These are phyloP conservation scores for Semicossyphus pulcher DNA, from an alignment of 2,113 vertebrate genomes.

Conservation along the genomic window DNA sequence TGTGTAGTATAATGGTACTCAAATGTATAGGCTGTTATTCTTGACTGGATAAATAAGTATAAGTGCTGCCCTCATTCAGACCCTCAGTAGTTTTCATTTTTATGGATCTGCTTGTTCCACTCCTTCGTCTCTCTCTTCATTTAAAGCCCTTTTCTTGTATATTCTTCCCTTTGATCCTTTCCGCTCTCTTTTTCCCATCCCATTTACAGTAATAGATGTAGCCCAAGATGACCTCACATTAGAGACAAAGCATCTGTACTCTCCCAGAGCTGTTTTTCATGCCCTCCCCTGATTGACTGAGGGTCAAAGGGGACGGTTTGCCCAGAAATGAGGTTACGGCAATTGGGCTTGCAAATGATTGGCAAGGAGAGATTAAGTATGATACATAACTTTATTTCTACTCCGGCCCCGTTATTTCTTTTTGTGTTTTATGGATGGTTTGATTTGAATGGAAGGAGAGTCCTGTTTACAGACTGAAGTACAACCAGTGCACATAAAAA, in stretches of 20 bases:
- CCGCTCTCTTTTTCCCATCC: background rate
- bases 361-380: conserved; percentile 57
- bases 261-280: conserved; percentile 49
- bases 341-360: conserved; percentile 71
- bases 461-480: conserved; percentile 21
- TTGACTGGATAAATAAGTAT: background rate
- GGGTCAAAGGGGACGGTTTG: conserved; percentile 42
- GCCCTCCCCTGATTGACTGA: conserved; percentile 39
- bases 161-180: conserved; percentile 22
- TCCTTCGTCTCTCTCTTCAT: conserved; percentile 9
- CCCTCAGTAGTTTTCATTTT: background rate
- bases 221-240: conserved; percentile 30
- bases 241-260: conserved; percentile 35
- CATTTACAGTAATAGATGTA: conserved; percentile 45
- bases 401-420: conserved; percentile 14
- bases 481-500: conserved; percentile 41
- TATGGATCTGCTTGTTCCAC: conserved; percentile 6
- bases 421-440: conserved; percentile 1
- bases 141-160: background rate
- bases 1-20: background rate
- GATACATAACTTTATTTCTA: conserved; percentile 14
- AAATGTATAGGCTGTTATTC: background rate
- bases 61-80: background rate
- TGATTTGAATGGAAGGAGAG: conserved; percentile 37
- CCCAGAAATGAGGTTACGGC: conserved; percentile 66